Conservation (phyloP, 2,113 vertebrate genomes). For the Tetrax tetrax region DNA sequence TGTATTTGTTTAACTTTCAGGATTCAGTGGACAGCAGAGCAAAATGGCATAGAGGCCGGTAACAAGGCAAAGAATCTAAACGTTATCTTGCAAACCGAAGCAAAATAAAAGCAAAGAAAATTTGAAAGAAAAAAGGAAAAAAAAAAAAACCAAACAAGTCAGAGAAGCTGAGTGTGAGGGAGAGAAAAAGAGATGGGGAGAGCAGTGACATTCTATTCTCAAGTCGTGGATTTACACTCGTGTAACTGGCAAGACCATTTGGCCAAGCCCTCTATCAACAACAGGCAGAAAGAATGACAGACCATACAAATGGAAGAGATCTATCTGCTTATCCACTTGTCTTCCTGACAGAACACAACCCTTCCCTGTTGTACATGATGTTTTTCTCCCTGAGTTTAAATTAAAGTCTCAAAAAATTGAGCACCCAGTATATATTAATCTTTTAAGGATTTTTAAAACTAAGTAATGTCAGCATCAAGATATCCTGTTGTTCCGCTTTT, state of each 20-base stretch:
- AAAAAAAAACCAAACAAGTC: not conserved
- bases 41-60: rapidly evolving
- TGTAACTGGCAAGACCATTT: not conserved
- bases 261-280: not conserved
- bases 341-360: not conserved
- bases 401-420: not conserved
- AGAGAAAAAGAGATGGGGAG: not conserved
- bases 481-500: not conserved
- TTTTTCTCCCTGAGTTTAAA: not conserved
- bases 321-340: not conserved
- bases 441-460: not conserved
- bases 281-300: slow-evolving; percentile 1
- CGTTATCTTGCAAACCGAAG: not conserved
- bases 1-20: not conserved
- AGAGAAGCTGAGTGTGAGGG: not conserved
- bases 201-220: not conserved
- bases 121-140: not conserved
- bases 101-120: not conserved
- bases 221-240: not conserved
- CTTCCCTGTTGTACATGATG: not conserved
- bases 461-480: not conserved
- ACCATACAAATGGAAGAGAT: not conserved
- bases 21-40: not conserved
- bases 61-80: not conserved
- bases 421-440: not conserved